Percentiles rank a stretch among this genome's conserved stretches.
Conservation (phyloP, 1,140 invertebrate genomes). For the Papilio glaucus region DNA sequence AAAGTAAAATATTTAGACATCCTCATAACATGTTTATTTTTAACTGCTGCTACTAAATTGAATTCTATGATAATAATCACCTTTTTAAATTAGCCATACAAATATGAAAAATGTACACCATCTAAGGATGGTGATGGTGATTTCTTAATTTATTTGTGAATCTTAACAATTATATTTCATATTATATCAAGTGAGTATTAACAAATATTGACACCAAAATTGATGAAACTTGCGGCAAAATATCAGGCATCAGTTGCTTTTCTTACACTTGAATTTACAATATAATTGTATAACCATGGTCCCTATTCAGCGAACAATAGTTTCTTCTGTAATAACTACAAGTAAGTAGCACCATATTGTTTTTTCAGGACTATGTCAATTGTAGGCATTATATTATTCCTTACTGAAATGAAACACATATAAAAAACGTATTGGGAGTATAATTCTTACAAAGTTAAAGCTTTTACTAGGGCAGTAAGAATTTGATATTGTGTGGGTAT, state of each 20-base stretch:
- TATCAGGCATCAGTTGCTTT: neutral
- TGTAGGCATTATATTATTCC: neutral
- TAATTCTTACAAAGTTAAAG: neutral
- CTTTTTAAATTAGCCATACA: neutral
- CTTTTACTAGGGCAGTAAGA: neutral
- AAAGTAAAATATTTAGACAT: neutral
- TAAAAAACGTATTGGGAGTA: neutral
- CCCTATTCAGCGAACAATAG: neutral
- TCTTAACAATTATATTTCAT: neutral
- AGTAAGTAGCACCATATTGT: conserved; percentile 10
- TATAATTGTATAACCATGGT: conserved; percentile 7
- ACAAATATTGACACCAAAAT: neutral
- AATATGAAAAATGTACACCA: neutral
- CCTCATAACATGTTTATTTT: neutral
- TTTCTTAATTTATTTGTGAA: neutral
- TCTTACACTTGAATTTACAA: neutral
- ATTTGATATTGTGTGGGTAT: neutral
- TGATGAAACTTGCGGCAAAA: neutral
- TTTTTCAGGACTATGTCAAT: neutral
- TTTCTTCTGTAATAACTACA: neutral
- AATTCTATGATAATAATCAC: no score
- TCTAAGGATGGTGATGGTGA: no score
- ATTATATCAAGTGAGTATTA: neutral
- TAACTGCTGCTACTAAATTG: no score
- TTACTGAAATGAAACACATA: neutral